These are phyloP conservation scores for Molorchus minor DNA, from an alignment of 2,888 invertebrate genomes.

Conservation along the genomic window DNA sequence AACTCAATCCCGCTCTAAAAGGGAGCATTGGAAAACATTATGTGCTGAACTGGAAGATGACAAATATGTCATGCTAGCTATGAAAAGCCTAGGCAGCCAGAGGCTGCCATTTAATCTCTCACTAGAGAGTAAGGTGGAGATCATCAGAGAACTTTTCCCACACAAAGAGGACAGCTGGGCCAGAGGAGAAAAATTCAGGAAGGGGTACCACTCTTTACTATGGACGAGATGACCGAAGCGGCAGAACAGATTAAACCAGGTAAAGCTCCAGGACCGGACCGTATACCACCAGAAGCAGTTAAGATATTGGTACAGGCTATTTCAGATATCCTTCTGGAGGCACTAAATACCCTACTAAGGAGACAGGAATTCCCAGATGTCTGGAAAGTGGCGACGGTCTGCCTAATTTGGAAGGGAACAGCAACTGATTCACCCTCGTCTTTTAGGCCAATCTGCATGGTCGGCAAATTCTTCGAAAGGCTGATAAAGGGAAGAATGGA, in stretches of 20 bases:
- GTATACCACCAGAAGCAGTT: slow-evolving; percentile 8
- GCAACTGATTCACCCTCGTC: background rate
- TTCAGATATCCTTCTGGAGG: background rate
- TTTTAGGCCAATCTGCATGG: slow-evolving; percentile 6
- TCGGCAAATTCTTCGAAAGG: slow-evolving; percentile 2
- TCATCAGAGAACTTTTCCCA: background rate
- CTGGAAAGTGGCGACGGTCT: slow-evolving; percentile 16
- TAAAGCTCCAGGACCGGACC: slow-evolving; percentile 15
- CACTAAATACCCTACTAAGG: background rate
- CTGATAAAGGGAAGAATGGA: background rate
- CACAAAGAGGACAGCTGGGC: background rate
- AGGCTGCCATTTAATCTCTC: background rate
- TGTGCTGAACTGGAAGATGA: slow-evolving; percentile 8
- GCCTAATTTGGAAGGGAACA: slow-evolving; percentile 8
- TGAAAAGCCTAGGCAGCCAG: background rate
- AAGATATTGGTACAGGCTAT: background rate
- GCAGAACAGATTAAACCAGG: slow-evolving; percentile 7
- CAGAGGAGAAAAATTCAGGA: background rate
- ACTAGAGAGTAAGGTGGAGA: background rate
- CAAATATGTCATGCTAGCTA: slow-evolving; percentile 15
- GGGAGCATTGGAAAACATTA: slow-evolving; percentile 12
- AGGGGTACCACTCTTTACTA: background rate
- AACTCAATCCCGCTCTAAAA: background rate
- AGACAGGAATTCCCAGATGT: background rate
- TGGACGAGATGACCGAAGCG: slow-evolving; percentile 3